Percentiles rank a stretch among this genome's conserved stretches.
Conservation (phyloP, 2,888 invertebrate species). For the Yponomeuta cagnagella region DNA sequence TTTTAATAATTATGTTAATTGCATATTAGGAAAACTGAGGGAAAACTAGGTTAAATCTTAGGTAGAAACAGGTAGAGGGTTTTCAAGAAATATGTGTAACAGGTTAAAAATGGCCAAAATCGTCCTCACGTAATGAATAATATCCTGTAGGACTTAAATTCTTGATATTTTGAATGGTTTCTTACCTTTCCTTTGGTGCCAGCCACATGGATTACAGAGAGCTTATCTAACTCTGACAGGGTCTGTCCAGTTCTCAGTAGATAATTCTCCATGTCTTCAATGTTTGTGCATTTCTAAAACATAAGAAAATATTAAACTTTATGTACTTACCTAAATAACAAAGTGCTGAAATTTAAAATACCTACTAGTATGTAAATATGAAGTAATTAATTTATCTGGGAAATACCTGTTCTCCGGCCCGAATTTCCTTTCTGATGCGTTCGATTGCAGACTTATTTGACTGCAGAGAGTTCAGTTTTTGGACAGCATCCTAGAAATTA, state of each 20-base stretch:
- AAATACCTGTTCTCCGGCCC: conserved; percentile 30
- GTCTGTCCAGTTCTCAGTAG: conserved; percentile 78
- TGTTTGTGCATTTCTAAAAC: conserved; percentile 55
- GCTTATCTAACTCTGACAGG: conserved; percentile 78
- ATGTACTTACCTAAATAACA: not conserved
- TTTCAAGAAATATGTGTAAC: no score
- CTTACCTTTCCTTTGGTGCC: conserved; percentile 96
- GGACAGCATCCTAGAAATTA: conserved; percentile 78
- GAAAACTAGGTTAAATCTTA: no score
- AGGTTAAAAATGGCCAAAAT: no score
- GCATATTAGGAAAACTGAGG: no score
- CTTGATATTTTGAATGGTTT: not conserved
- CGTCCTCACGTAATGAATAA: no score
- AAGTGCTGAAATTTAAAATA: no score
- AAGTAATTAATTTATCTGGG: no score
- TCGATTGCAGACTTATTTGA: conserved; percentile 80
- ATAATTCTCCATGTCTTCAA: conserved; percentile 75
- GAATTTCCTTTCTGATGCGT: conserved; percentile 54
- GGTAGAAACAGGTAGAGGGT: no score
- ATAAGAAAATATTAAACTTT: conserved; percentile 21
- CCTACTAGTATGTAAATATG: no score
- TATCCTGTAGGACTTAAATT: no score
- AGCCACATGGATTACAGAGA: conserved; percentile 94
- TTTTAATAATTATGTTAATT: no score
- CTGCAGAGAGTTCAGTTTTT: conserved; percentile 81